Evolutionary conservation across 37 sponge, comb jelly and placozoan species (phyloP).

Genomic region (Oscarella lobularis): DNA sequence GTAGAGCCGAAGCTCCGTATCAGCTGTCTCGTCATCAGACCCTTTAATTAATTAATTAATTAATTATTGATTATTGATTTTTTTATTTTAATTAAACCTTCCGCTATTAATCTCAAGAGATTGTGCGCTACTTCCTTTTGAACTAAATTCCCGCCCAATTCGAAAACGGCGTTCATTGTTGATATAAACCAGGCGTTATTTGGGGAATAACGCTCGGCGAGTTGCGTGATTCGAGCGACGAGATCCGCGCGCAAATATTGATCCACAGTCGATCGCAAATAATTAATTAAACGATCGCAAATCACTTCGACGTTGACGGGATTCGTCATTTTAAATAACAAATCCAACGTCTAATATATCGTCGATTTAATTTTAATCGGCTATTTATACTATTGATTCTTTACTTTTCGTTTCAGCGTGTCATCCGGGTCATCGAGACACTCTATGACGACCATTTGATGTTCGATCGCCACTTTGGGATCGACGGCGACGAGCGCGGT

Average conservation of each 20-base stretch:
- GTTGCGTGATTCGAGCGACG: slow-evolving; percentile 59
- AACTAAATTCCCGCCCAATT: slow-evolving; percentile 56
- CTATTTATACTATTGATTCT: background rate
- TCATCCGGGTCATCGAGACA: slow-evolving; percentile 92
- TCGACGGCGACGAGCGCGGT: slow-evolving; percentile 20
- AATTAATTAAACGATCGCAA: slow-evolving; percentile 46
- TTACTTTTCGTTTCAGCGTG: slow-evolving; percentile 81
- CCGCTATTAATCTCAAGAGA: slow-evolving; percentile 77
- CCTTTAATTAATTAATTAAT: slow-evolving; percentile 10
- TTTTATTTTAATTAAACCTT: no score
- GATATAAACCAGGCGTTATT: slow-evolving; percentile 70
- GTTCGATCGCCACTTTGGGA: slow-evolving; percentile 57
- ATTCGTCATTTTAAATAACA: slow-evolving; percentile 84
- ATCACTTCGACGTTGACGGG: slow-evolving; percentile 71
- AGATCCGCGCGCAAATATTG: slow-evolving; percentile 31
- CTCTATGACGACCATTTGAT: slow-evolving; percentile 79
- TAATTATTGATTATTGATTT: background rate
- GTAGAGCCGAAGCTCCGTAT: slow-evolving; percentile 39
- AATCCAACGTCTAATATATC: slow-evolving; percentile 56
- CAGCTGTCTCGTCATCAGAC: slow-evolving; percentile 52
- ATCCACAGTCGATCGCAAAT: slow-evolving; percentile 30
- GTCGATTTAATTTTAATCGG: background rate
- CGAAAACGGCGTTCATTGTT: slow-evolving; percentile 79
- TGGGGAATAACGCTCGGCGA: slow-evolving; percentile 83
- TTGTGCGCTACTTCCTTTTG: slow-evolving; percentile 66